Evolutionary conservation across 2,113 vertebrate genomes (phyloP).

Genomic region (Psammodynastes pulverulentus): DNA sequence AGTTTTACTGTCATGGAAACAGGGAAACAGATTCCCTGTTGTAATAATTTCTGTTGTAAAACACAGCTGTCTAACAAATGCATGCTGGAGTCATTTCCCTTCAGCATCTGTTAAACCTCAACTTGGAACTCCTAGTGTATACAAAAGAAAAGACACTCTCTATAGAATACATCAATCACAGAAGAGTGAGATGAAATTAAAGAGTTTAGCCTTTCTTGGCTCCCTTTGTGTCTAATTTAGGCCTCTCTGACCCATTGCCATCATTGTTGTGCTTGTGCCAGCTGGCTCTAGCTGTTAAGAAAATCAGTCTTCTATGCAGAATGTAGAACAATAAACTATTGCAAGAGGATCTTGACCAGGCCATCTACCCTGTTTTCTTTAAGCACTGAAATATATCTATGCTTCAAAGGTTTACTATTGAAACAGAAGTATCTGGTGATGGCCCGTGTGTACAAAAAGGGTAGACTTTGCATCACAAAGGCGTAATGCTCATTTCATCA

Average conservation of each 20-base stretch:
- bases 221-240: slow-evolving; percentile 64
- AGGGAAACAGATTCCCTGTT: slow-evolving; percentile 52
- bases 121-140: slow-evolving; percentile 56
- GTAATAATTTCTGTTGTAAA: slow-evolving; percentile 60
- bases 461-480: too few relatives aligned
- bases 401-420: too few relatives aligned
- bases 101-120: slow-evolving; percentile 68
- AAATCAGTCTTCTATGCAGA: slow-evolving; percentile 67
- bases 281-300: slow-evolving; percentile 74
- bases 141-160: slow-evolving; percentile 57
- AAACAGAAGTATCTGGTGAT: too few relatives aligned
- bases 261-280: slow-evolving; percentile 63
- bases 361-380: too few relatives aligned
- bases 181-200: slow-evolving; percentile 66
- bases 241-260: slow-evolving; percentile 64
- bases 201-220: slow-evolving; percentile 63
- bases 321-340: slow-evolving; percentile 70
- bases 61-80: slow-evolving; percentile 68
- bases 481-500: too few relatives aligned
- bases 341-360: slow-evolving; percentile 61
- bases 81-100: slow-evolving; percentile 58
- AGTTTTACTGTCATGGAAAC: slow-evolving; percentile 61
- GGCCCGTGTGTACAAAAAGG: too few relatives aligned
- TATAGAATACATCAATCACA: slow-evolving; percentile 69
- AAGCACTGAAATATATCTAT: too few relatives aligned